These are phyloP conservation scores for Dryococelus australis DNA, from an alignment of 2,888 invertebrate species.

Conservation along the genomic window DNA sequence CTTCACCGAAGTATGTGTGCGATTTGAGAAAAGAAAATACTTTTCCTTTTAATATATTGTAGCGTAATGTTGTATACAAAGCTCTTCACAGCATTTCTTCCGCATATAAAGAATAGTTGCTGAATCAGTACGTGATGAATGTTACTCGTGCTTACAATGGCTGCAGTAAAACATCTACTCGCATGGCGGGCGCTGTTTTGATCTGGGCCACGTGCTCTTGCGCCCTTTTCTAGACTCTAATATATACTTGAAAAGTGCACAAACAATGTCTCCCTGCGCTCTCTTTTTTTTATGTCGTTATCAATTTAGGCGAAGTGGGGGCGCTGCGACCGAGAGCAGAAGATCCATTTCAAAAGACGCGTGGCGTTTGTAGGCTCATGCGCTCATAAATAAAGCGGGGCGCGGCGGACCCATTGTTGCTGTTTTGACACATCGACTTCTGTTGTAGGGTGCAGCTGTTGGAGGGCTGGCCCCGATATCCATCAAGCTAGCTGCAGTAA, in stretches of 20 bases:
- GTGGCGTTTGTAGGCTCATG: conserved; percentile 36
- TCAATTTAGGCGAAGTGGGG: neutral
- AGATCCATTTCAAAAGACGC: conserved; percentile 35
- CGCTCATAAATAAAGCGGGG: conserved; percentile 35
- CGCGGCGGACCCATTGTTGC: conserved; percentile 31
- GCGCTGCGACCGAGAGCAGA: neutral
- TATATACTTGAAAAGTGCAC: neutral
- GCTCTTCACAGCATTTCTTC: too few species aligned
- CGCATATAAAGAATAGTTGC: too few species aligned
- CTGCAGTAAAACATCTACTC: neutral
- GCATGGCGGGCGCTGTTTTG: conserved; percentile 31
- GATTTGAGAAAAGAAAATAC: too few species aligned
- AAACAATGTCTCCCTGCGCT: conserved; percentile 11
- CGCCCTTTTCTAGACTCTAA: neutral
- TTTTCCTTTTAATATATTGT: too few species aligned
- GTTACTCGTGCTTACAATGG: neutral
- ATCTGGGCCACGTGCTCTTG: conserved; percentile 31
- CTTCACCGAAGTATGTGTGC: too few species aligned
- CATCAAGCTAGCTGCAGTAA: neutral
- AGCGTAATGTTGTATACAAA: too few species aligned
- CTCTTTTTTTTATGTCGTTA: neutral
- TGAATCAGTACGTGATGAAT: too few species aligned
- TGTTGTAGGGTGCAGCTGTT: neutral
- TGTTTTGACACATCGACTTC: conserved; percentile 21
- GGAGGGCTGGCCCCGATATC: neutral